Percentiles rank a stretch among this genome's conserved stretches.
phyloP scores from a whole-genome alignment of 2,113 vertebrate genomes.

The Toxotes jaculatrix region DNA sequence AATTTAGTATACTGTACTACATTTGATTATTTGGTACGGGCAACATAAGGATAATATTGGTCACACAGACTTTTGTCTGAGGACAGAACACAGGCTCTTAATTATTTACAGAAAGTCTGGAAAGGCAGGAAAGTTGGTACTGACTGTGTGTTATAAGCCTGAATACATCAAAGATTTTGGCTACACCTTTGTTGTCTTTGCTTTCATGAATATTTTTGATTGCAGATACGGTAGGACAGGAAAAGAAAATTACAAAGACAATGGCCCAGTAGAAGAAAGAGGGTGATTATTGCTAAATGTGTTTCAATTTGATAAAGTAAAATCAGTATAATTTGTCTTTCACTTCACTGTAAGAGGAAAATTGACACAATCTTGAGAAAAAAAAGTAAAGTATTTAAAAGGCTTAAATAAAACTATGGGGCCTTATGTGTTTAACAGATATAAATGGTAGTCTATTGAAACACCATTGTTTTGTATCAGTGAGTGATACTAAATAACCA shows the following conservation, averaged over 20 bases:
- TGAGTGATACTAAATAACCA: too few relatives aligned
- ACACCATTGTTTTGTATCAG: neutral
- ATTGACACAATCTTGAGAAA: neutral
- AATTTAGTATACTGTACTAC: neutral
- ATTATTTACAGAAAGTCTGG: slow-evolving; percentile 5
- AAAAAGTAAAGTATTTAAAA: neutral
- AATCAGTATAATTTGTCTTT: neutral
- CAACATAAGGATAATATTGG: neutral
- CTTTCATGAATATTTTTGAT: neutral
- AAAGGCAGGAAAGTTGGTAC: neutral
- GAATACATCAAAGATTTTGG: neutral
- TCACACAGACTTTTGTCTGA: neutral
- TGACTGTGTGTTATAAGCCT: neutral
- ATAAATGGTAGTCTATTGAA: neutral
- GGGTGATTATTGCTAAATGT: neutral
- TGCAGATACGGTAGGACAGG: neutral
- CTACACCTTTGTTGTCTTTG: too few relatives aligned
- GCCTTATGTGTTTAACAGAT: neutral
- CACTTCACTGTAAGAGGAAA: neutral
- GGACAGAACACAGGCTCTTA: neutral
- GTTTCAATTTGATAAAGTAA: neutral
- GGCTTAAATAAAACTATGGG: neutral
- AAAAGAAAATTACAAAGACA: neutral
- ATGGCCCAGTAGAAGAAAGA: neutral
- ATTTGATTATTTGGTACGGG: neutral